These are phyloP conservation scores for Beris chalybata DNA, from an alignment of 2,888 invertebrate genomes.

Conservation along the genomic window DNA sequence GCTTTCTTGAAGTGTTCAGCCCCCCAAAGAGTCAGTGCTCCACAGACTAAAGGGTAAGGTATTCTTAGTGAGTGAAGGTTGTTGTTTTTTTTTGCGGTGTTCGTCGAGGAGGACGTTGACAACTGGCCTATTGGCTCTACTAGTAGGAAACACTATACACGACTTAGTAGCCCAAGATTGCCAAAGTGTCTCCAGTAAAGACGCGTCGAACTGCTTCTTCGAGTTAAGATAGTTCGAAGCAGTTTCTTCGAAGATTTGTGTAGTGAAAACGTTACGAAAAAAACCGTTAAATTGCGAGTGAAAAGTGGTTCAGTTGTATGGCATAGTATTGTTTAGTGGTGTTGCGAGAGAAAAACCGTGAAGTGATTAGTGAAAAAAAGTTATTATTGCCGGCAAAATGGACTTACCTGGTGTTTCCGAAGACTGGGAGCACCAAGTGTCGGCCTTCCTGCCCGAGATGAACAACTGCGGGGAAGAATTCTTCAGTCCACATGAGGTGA, in stretches of 20 bases:
- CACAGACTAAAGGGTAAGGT: too few relatives aligned
- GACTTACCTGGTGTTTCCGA: conserved; percentile 49
- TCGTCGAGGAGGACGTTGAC: too few relatives aligned
- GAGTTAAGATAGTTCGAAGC: too few relatives aligned
- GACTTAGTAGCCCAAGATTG: too few relatives aligned
- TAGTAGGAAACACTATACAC: too few relatives aligned
- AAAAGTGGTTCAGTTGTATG: not conserved
- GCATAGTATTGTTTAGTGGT: not conserved
- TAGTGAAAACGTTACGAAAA: not conserved
- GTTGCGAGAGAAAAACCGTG: not conserved
- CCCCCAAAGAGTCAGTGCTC: conserved; percentile 15
- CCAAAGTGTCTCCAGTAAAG: too few relatives aligned
- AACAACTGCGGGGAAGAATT: conserved; percentile 63
- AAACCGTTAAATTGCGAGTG: not conserved
- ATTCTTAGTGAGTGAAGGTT: too few relatives aligned
- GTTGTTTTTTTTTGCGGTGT: too few relatives aligned
- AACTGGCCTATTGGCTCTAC: too few relatives aligned
- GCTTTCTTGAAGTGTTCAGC: conserved; percentile 30
- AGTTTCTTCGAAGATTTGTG: too few relatives aligned
- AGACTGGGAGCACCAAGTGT: conserved; percentile 65
- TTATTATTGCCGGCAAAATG: conserved; percentile 35
- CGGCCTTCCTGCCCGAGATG: conserved; percentile 63
- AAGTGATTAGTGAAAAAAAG: not conserved
- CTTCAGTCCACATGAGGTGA: conserved; percentile 64
- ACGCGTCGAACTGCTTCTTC: too few relatives aligned